Conservation (phyloP, 2,797 vertebrate genomes). For the Meriones psammophilus region DNA sequence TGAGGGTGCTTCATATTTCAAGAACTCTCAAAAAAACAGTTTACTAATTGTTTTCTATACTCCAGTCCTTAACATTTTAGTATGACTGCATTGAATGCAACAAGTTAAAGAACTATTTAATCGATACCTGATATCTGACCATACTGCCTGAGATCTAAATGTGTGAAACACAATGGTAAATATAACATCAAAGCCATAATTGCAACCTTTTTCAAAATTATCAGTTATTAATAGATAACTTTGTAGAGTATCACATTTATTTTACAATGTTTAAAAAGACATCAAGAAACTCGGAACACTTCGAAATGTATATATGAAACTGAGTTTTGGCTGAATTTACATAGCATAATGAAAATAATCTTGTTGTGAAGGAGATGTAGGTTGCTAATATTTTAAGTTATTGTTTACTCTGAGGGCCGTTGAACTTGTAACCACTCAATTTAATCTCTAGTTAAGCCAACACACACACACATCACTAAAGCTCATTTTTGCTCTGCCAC, state of each 20-base stretch:
- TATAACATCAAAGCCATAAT: conserved; percentile 18
- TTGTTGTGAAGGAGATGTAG: background rate
- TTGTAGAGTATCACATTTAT: background rate
- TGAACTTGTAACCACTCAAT: background rate
- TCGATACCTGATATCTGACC: background rate
- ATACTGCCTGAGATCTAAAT: background rate
- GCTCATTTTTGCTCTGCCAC: background rate
- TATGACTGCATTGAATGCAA: background rate
- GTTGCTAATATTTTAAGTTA: background rate
- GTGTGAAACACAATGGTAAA: background rate
- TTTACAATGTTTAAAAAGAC: background rate
- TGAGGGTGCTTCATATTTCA: background rate
- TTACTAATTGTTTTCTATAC: background rate
- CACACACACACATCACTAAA: background rate
- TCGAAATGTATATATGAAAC: background rate
- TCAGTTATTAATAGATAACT: background rate
- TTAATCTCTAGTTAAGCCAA: background rate
- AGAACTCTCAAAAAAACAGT: background rate
- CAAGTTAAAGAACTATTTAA: conserved; percentile 5
- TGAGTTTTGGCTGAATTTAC: background rate
- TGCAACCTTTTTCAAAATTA: background rate
- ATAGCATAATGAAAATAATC: background rate
- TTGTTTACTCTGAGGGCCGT: background rate
- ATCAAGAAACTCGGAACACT: background rate
- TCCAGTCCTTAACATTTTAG: background rate